Base-by-base conservation (phyloP, 1,140 invertebrate species). In the Panulirus ornatus region DNA sequence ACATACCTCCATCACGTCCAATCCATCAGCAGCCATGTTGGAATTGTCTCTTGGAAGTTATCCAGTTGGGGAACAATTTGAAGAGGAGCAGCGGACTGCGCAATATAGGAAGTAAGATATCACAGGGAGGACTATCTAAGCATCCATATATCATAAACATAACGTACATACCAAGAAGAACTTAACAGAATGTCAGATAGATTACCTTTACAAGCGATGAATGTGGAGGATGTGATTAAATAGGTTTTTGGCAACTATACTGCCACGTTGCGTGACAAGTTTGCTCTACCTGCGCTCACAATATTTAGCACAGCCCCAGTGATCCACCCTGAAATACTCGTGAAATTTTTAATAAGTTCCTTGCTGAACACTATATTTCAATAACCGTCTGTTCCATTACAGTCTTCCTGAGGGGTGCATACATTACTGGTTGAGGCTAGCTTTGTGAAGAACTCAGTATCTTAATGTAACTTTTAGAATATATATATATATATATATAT, bases 11-110 rank as follows among this genome's bases (percentile, higher is more conserved):
- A 86, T 86, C 47, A 58, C 84, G 71, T 86, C 84, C n/a, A 78
- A 36, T 34, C 84, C 84, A 40, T 86, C 84, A 63, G 84, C 84
- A 51, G 84, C 84, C 84, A 86, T 86, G 73, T 86, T 86, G 84
- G 36, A 54, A 14, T 70, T n/a, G 30, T 27, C 36, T n/a, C 73
- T 75, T 75, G 36, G 42, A 75, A 14, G 22, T 16, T 40, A 34
- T 75, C 73, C 73, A 75, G 42, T 14, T 6, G 9, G 27, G n/a
- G 27, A 30, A 8, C 30, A 9, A 58, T 11, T 11, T 27, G 8
- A 5, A 27, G 22, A 6, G 3, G 30, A 73, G 38, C 70, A 14
- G n/a, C 30, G 38, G 11, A n/a, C 5, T 30, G 38, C 70, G 30
- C 70, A 73, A 11, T 36, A 6, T 36, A 5, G 3, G 5, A 8